Conservation (phyloP, 2,797 vertebrate species). For the Lycodopsis pacificus region DNA sequence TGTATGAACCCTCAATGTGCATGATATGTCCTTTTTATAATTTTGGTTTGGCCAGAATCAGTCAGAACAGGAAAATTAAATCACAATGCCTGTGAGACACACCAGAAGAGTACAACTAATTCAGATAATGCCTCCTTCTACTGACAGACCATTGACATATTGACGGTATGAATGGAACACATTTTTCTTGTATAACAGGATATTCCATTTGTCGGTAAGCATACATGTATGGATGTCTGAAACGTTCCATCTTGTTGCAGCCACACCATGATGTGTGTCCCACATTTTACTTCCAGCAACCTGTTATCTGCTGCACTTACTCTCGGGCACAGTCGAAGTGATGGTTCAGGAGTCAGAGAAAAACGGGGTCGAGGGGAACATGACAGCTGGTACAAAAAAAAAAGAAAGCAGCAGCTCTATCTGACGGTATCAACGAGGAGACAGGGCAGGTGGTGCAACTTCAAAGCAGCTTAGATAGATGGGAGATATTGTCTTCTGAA, state of each 20-base stretch:
- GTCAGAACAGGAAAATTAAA: too few species aligned
- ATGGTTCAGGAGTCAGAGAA: slow-evolving; percentile 42
- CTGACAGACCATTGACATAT: background rate
- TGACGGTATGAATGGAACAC: background rate
- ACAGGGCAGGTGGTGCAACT: slow-evolving; percentile 46
- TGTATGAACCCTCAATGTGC: too few species aligned
- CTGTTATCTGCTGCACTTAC: slow-evolving; percentile 34
- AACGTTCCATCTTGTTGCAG: background rate
- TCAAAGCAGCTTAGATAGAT: slow-evolving; percentile 60
- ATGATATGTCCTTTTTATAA: background rate
- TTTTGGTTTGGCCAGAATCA: background rate
- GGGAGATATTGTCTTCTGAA: slow-evolving; percentile 42
- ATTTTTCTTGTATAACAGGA: background rate
- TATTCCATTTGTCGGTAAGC: background rate
- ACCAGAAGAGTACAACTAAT: background rate
- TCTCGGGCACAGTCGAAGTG: slow-evolving; percentile 18
- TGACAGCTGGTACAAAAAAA: slow-evolving; percentile 14
- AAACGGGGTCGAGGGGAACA: slow-evolving; percentile 26
- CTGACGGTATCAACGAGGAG: slow-evolving; percentile 46
- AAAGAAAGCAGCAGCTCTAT: slow-evolving; percentile 8
- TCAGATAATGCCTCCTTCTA: background rate
- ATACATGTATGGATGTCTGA: background rate
- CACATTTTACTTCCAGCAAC: slow-evolving; percentile 20
- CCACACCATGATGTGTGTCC: background rate
- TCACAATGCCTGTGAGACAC: background rate